Evolutionary conservation across 2,113 vertebrate genomes (phyloP), one percentile per base, ranked within the genome.

Genomic region (Plectropomus leopardus): DNA sequence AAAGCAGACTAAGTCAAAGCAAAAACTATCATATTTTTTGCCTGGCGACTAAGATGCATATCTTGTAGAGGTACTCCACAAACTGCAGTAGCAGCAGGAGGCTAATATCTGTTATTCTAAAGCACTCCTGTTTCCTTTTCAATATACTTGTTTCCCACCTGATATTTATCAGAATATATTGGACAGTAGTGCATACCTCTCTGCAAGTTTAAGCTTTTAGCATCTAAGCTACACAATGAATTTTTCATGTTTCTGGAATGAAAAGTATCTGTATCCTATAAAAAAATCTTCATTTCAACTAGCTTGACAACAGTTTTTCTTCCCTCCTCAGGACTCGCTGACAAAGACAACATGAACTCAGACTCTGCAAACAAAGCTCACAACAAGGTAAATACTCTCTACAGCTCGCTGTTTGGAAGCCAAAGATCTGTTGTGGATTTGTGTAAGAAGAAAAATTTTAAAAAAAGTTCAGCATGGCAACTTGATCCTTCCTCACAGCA

Each of bases 321-420:
- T 88, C 47, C 80, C 93, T 44, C 72, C 32, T 76, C 88, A 99
- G 98, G 98, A 94, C 95, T 98, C 88, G 93, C 97, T 72, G 98
- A 99, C 93, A 99, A 98, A 93, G 98, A 99, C 75, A 94, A 95
- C 78, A 95, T 98, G 95, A 97, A 95, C 95, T 96, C 92, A 55
- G 94, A 92, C 85, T 93, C 94, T 75, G 83, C 96, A 90, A 96
- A 96, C 92, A 97, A 96, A 94, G 95, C 95, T 59, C 95, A 94
- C 89, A 96, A 84, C 92, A 98, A 98, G 97, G 97, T 98, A 96
- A 94, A 89, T 10, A 59, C 24, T 73, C 48, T 23, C 32, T 32
- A 10, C 17, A 17, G 47, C 51, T 68, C 51, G 55, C 48, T 65
- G 16, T 40, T 78, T 21, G 26, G 24, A n/a, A 16, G 45, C 14